Evolutionary conservation across 1,140 invertebrate genomes (phyloP), one percentile per base, ranked within the genome.

Genomic region (Muscidifurax raptorellus): DNA sequence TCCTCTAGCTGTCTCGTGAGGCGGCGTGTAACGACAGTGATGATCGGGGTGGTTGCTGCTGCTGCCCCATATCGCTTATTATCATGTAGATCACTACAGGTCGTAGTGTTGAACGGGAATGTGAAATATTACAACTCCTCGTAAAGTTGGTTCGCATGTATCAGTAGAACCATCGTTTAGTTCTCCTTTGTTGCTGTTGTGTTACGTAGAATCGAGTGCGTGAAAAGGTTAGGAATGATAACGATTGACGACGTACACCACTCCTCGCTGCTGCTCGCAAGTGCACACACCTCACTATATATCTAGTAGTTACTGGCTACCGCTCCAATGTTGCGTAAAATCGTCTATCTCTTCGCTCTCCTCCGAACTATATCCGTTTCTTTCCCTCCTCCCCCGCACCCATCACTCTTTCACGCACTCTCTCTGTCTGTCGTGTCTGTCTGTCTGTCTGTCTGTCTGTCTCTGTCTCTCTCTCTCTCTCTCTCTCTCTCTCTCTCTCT

Each of bases 191-290:
- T 10, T 28, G 22, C 72, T 67, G 67, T 30, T 47, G 81, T 28
- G 3, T 27, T 30, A 76, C 75, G 69, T 71, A 10, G 40, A 75
- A 71, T 74, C 83, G 85, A 83, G 83, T 76, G 85, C 86, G 81
- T 83, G 86, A 88, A 88, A 90, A 91, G 90, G 91, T 92, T 92
- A 92, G 89, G 89, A 90, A 86, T 90, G 90, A 90, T 91, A 92
- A 92, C 90, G 91, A 92, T 92, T 92, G 88, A 83, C 82, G 64
- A 79, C 66, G 82, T 79, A 76, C 76, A 84, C 76, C 82, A 84
- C 82, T 79, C 75, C 82, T 84, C 72, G 15, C 28, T 25, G 15
- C 32, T 25, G 59, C 36, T 30, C 47, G 52, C 5, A 59, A 47
- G 44, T 12, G 44, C 44, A 13, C 44, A 18, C 22, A 22, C 18